Conservation (phyloP, 2,888 invertebrate species). For the Cephus spinipes region DNA sequence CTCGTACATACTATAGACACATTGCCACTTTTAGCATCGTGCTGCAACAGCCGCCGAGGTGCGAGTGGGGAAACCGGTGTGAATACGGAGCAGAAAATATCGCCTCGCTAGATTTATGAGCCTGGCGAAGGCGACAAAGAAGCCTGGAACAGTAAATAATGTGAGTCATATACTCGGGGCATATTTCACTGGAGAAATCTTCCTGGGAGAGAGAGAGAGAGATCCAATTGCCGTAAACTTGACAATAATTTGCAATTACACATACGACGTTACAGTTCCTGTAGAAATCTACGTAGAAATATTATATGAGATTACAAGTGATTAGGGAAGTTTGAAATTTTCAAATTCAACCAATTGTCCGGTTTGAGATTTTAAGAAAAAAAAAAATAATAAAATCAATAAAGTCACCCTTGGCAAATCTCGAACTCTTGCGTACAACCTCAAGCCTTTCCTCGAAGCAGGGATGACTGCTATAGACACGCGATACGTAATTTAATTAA, state of each 20-base stretch:
- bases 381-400: neutral
- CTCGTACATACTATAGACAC: neutral
- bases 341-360: neutral
- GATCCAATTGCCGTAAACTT: neutral
- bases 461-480: conserved; percentile 1
- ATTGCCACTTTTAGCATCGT: conserved; percentile 2
- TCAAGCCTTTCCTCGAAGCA: neutral
- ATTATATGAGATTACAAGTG: neutral
- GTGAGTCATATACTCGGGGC: neutral
- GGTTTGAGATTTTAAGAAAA: neutral
- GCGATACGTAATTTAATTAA: conserved; percentile 8
- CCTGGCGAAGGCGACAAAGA: conserved; percentile 5
- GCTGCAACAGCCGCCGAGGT: conserved; percentile 2
- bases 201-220: neutral
- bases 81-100: conserved; percentile 9
- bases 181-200: neutral
- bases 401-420: neutral
- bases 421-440: neutral
- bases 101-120: neutral
- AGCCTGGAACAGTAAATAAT: neutral
- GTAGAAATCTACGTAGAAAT: neutral
- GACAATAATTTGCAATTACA: neutral
- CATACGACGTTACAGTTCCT: neutral
- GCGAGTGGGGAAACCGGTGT: neutral
- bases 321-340: neutral